phyloP scores from a whole-genome alignment of 2,797 vertebrate genomes.

The Vireo griseus region DNA sequence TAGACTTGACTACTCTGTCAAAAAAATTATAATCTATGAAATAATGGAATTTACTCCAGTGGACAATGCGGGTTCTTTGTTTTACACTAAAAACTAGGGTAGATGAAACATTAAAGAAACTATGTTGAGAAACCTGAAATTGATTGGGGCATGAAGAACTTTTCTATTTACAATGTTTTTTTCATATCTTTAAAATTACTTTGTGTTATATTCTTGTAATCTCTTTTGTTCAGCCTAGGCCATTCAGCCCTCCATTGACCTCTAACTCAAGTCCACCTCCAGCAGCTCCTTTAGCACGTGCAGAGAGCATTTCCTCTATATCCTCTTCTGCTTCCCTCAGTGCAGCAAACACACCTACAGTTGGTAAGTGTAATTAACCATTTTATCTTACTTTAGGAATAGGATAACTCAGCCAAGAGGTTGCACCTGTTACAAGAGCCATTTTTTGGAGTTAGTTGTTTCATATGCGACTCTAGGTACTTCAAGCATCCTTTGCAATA shows the following conservation, averaged over 20 bases:
- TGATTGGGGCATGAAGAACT: not conserved
- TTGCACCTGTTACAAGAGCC: not conserved
- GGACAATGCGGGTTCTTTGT: not conserved
- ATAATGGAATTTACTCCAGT: not conserved
- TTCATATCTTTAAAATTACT: not conserved
- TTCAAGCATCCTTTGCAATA: not conserved
- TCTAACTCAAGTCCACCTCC: constrained; percentile 88
- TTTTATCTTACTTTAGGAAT: not conserved
- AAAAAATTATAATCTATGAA: not conserved
- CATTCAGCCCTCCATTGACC: constrained; percentile 89
- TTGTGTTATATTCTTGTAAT: constrained; percentile 1
- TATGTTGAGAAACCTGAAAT: not conserved
- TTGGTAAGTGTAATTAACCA: constrained; percentile 78
- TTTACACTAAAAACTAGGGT: not conserved
- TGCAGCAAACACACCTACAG: constrained; percentile 91
- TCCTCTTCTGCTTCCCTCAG: constrained; percentile 92
- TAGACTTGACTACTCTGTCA: not conserved
- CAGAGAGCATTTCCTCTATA: constrained; percentile 96
- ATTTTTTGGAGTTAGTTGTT: not conserved
- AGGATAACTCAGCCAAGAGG: not conserved
- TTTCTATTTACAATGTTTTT: not conserved
- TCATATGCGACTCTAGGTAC: not conserved
- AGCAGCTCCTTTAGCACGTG: constrained; percentile 87
- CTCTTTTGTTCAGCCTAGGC: constrained; percentile 82
- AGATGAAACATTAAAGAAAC: not conserved